Evolutionary conservation across 2,113 vertebrate species (phyloP), one percentile per base, ranked within the genome.

Genomic region (Cromileptes altivelis): DNA sequence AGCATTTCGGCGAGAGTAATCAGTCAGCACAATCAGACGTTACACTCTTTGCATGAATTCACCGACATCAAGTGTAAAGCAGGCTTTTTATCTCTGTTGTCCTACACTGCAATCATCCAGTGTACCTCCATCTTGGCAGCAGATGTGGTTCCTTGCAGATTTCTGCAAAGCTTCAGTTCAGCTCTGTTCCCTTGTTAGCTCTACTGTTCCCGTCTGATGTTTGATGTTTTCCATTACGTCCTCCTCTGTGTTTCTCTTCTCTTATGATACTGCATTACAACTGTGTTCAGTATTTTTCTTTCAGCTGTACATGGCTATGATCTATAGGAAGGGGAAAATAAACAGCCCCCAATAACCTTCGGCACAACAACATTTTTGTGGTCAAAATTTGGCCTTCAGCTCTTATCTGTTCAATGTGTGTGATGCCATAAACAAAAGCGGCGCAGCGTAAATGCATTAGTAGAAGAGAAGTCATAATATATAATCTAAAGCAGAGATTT

Each of bases 81-180:
- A 37, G 15, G 2, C 47, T 52, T 14, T 70, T 27, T 60, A 19
- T 25, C 1, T 19, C 2, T 50, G 12, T 30, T 70, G 73, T 73
- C 49, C 33, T 25, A 3, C 40, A 50, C 3, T 14, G 30, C 27
- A 77, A 15, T 69, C 64, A 81, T 37, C 69, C 45, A 19, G 33
- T 68, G 60, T 60, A n/a, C 68, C 73, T 64, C 53, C 84, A 86
- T 70, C 61, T 57, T 88, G 77, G 79, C 75, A 64, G 78, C 90
- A 89, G 82, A 89, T 91, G 89, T 84, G 70, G 63, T 74, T 82
- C 65, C 53, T 58, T 33, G 58, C 75, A 70, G 79, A 56, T 70
- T 84, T 76, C 30, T 45, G 68, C 74, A 58, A 21, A 69, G 78
- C 76, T 23, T 74, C 56, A 64, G 64, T 45, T 78, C 62, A 67